Evolutionary conservation across 2,888 invertebrate genomes (phyloP), one percentile per base, ranked within the genome.

Genomic region (Epistrophe eligans): DNA sequence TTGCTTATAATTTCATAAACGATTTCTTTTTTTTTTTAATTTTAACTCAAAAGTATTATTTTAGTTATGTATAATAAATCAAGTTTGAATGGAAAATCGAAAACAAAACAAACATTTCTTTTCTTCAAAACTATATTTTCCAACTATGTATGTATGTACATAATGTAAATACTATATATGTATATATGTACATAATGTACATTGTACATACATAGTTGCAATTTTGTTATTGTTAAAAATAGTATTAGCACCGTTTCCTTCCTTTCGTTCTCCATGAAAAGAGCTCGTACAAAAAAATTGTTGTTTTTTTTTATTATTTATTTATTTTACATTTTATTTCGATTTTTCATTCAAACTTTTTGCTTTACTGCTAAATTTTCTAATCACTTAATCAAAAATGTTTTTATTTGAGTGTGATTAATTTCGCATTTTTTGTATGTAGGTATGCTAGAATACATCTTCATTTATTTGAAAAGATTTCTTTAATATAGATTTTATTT

Each of bases 351-450:
- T 62, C 55, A 67, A 79, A 76, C 74, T 76, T 64, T 72, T 83
- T 66, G 40, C 66, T 71, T 64, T 79, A 77, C 64, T 24, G 52
- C 76, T 80, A 77, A 58, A 45, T 73, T 71, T 66, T 76, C 71
- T 77, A 79, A 82, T 77, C 73, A 82, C 82, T 85, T 81, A 58
- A 77, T 66, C 62, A 81, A 82, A 84, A 73, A 73, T 74, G 77
- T 82, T 28, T 70, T 64, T 77, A 52, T 82, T 81, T 81, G 70
- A 73, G n/a, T 71, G 77, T 82, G 73, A 77, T 82, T 77, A 55
- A n/a, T 32, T 55, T 67, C 55, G 28, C 28, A 58, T 38, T 35
- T n/a, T 74, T 43, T 52, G 57, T 55, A 40, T 77, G 50, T 50
- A 35, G 35, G 35, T 9, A 35, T 64, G 40, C 60, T n/a, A 48